These are phyloP conservation scores for Pica pica DNA, from an alignment of 2,113 vertebrate genomes.

Conservation along the genomic window DNA sequence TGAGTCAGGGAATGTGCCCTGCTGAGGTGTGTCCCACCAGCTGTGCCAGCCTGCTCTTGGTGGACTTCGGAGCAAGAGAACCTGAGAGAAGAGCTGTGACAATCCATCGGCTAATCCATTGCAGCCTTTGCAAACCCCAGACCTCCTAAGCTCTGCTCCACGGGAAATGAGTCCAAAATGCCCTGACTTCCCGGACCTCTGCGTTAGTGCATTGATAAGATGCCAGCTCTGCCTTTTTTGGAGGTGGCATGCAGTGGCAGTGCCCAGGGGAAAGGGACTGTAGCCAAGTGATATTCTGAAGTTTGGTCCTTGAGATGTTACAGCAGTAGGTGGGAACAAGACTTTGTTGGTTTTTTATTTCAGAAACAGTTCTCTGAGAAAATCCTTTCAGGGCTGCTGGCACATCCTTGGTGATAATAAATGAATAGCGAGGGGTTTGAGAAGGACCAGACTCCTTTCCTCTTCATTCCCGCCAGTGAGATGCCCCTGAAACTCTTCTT, in stretches of 20 bases:
- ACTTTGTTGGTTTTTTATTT: background rate
- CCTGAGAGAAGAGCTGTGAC: background rate
- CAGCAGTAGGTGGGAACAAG: background rate
- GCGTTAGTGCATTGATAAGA: background rate
- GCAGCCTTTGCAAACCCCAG: background rate
- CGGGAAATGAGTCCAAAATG: background rate
- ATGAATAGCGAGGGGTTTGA: background rate
- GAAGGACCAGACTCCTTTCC: background rate
- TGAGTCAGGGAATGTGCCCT: background rate
- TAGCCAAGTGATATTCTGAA: background rate
- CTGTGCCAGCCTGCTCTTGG: background rate
- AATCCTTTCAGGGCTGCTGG: background rate
- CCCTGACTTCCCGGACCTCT: background rate
- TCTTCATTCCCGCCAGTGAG: background rate
- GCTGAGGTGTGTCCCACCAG: background rate
- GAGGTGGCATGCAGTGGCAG: background rate
- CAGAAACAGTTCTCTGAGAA: background rate
- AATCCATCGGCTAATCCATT: background rate
- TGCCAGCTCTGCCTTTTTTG: background rate
- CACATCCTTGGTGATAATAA: background rate
- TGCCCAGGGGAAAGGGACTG: background rate
- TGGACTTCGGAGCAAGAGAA: background rate
- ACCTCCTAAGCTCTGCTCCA: background rate
- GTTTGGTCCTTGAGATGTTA: background rate
- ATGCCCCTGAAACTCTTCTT: background rate